Conservation (phyloP, 2,113 vertebrate species). For the Eptesicus fuscus region DNA sequence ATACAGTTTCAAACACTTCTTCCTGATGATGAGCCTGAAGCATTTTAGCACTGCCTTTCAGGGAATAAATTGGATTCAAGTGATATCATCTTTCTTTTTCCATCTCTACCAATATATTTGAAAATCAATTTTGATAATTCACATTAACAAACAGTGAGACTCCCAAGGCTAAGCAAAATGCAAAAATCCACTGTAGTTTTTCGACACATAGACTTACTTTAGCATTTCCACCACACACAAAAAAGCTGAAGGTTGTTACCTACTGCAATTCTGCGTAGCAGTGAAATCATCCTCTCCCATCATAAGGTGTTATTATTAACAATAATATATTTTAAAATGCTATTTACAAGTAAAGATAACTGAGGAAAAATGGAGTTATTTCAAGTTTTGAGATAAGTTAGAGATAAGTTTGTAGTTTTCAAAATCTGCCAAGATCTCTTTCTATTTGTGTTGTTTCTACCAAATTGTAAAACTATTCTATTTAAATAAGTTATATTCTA, state of each 20-base stretch:
- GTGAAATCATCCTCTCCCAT: background rate
- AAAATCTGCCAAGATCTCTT: background rate
- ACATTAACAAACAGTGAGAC: background rate
- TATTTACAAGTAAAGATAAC: background rate
- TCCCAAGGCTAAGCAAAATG: background rate
- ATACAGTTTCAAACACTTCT: background rate
- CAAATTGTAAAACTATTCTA: background rate
- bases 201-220: background rate
- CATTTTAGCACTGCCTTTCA: background rate
- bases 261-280: background rate
- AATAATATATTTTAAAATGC: background rate
- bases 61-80: background rate
- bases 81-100: background rate
- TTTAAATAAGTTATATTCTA: slow-evolving; percentile 17
- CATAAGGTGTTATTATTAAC: background rate
- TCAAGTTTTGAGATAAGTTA: background rate
- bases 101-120: background rate
- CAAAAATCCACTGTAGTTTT: background rate
- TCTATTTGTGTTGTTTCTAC: background rate
- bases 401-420: background rate
- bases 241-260: background rate
- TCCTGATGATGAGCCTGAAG: background rate
- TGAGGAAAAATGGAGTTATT: background rate
- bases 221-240: background rate
- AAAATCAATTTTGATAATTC: background rate